Percentiles rank a stretch among this genome's conserved stretches.
phyloP scores from a whole-genome alignment of 2,113 vertebrate species.

The Cyphomyrus discorhynchus region DNA sequence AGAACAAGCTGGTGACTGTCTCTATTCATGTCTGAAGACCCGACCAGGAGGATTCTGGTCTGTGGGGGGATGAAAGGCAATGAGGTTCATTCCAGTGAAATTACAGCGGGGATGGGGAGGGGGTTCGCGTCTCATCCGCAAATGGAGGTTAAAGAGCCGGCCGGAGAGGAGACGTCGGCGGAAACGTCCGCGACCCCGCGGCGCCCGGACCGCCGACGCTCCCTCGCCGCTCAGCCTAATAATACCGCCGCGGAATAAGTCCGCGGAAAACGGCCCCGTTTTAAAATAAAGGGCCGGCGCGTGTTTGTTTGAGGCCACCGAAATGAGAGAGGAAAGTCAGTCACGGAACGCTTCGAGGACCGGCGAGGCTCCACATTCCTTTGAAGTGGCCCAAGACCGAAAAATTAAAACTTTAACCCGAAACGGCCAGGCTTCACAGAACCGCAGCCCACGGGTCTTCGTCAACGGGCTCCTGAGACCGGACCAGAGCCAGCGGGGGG shows the following conservation, averaged over 20 bases:
- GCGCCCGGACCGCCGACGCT: slow-evolving; percentile 37
- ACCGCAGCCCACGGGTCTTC: background rate
- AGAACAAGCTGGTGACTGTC: slow-evolving; percentile 64
- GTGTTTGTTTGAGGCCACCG: background rate
- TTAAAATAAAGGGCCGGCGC: background rate
- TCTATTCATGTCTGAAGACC: slow-evolving; percentile 71
- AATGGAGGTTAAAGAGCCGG: slow-evolving; percentile 49
- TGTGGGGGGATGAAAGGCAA: slow-evolving; percentile 67
- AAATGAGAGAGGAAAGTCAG: background rate
- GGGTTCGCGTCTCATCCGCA: slow-evolving; percentile 53
- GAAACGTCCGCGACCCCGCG: slow-evolving; percentile 48
- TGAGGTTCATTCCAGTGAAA: slow-evolving; percentile 62
- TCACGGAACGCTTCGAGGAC: background rate
- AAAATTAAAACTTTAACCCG: slow-evolving; percentile 16
- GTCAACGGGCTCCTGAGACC: background rate
- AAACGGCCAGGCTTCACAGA: slow-evolving; percentile 6
- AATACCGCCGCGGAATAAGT: slow-evolving; percentile 23
- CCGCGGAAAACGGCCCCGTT: background rate
- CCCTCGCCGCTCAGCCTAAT: slow-evolving; percentile 47
- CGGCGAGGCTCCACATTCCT: background rate
- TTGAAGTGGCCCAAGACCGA: slow-evolving; percentile 12
- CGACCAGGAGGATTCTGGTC: slow-evolving; percentile 67
- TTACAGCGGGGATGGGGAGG: slow-evolving; percentile 46
- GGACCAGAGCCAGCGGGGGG: background rate
- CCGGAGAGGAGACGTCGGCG: slow-evolving; percentile 37